phyloP scores from a whole-genome alignment of 2,888 invertebrate species.

The Spodoptera littoralis region DNA sequence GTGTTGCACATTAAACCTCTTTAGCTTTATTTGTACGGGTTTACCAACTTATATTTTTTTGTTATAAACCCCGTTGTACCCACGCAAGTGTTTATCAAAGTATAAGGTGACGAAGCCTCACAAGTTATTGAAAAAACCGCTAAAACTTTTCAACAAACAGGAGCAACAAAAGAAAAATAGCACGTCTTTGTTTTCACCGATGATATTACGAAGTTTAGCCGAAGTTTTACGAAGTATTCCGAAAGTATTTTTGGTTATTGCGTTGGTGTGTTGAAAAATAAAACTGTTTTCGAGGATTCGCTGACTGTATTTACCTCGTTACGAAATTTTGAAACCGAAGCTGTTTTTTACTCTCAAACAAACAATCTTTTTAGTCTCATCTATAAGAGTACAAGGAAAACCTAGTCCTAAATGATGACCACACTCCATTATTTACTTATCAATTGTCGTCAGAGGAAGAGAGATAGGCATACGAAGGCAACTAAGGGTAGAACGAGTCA shows the following conservation, averaged over 20 bases:
- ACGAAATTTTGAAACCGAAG: too few relatives aligned
- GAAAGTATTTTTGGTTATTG: conserved; percentile 7
- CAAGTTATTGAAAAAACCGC: background rate
- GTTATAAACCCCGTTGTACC: too few relatives aligned
- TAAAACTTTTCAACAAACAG: background rate
- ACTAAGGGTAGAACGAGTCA: background rate
- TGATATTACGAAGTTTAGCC: conserved; percentile 1
- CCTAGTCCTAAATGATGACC: background rate
- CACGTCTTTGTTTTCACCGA: background rate
- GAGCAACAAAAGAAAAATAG: background rate
- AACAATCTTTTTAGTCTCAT: background rate
- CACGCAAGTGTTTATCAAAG: too few relatives aligned
- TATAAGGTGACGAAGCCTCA: background rate
- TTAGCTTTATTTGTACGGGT: too few relatives aligned
- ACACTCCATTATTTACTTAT: background rate
- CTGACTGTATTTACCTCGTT: background rate
- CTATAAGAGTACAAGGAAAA: background rate
- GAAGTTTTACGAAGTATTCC: background rate
- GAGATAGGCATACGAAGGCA: background rate
- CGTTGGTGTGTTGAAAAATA: conserved; percentile 5
- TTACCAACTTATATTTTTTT: too few relatives aligned
- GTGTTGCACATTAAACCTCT: too few relatives aligned
- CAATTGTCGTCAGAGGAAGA: background rate
- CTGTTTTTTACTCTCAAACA: background rate
- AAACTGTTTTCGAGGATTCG: background rate